Percentiles rank a stretch among this genome's conserved stretches.
These are phyloP conservation scores for Ctenicera cuprea DNA, from an alignment of 2,888 invertebrate species.

Conservation along the genomic window DNA sequence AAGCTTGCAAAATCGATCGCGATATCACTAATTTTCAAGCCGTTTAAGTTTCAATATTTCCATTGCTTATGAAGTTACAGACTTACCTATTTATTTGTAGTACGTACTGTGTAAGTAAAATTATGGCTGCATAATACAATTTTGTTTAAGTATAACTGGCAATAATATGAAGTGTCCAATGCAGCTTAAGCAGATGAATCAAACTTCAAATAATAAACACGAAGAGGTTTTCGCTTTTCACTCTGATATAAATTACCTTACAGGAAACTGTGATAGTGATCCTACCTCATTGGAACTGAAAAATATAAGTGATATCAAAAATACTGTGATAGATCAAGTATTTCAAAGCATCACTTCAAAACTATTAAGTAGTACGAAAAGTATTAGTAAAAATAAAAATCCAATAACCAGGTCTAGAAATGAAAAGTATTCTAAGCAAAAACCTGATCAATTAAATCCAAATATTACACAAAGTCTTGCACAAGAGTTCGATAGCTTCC, in stretches of 20 bases:
- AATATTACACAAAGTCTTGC: constrained; percentile 17
- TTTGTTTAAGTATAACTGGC: constrained; percentile 41
- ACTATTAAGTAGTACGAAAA: constrained; percentile 52
- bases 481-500: constrained; percentile 35
- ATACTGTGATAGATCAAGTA: constrained; percentile 61
- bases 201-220: not conserved
- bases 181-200: not conserved
- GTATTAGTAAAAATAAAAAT: constrained; percentile 14
- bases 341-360: constrained; percentile 56
- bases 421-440: not conserved
- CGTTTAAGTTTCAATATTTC: no score
- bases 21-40: no score
- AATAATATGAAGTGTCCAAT: constrained; percentile 22
- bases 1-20: no score
- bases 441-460: not conserved
- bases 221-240: constrained; percentile 37
- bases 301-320: constrained; percentile 40
- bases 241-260: constrained; percentile 15
- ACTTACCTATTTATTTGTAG: no score
- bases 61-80: no score
- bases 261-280: constrained; percentile 30
- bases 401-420: not conserved
- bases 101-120: no score
- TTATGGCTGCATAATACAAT: constrained; percentile 22
- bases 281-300: constrained; percentile 31